Evolutionary conservation across 2,113 vertebrate genomes (phyloP).

Genomic region (Fulica atra): DNA sequence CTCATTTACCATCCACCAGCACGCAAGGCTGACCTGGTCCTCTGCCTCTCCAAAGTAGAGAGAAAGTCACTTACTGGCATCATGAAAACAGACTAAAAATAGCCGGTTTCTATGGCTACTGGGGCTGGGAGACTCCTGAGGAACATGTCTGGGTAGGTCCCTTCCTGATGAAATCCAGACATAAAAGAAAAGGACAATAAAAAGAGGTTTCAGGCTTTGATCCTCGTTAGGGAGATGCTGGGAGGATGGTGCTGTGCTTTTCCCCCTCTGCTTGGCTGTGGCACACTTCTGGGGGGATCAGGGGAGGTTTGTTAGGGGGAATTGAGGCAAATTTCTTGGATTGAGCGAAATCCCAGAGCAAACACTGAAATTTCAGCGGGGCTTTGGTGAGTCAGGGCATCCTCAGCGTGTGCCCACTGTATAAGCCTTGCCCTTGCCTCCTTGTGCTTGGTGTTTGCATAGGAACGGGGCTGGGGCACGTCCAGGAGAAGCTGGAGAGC

Average conservation of each 20-base stretch:
- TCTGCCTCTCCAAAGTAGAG: constrained; percentile 54
- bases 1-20: neutral
- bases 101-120: constrained; percentile 78
- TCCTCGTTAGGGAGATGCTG: neutral
- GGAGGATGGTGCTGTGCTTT: neutral
- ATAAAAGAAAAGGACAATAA: neutral
- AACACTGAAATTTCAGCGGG: neutral
- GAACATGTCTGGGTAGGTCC: constrained; percentile 58
- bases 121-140: constrained; percentile 74
- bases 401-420: neutral
- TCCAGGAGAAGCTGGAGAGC: neutral
- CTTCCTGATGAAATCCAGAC: constrained; percentile 39
- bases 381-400: neutral
- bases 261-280: neutral
- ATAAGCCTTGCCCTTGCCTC: neutral
- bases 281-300: neutral
- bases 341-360: neutral
- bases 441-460: neutral
- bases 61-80: constrained; percentile 73
- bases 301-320: neutral
- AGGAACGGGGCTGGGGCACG: neutral
- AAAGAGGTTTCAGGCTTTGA: neutral
- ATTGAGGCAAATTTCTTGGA: neutral
- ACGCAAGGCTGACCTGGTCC: constrained; percentile 38
- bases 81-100: constrained; percentile 79